Conservation (phyloP, 2,888 invertebrate species). For the Drosophila diplacantha region DNA sequence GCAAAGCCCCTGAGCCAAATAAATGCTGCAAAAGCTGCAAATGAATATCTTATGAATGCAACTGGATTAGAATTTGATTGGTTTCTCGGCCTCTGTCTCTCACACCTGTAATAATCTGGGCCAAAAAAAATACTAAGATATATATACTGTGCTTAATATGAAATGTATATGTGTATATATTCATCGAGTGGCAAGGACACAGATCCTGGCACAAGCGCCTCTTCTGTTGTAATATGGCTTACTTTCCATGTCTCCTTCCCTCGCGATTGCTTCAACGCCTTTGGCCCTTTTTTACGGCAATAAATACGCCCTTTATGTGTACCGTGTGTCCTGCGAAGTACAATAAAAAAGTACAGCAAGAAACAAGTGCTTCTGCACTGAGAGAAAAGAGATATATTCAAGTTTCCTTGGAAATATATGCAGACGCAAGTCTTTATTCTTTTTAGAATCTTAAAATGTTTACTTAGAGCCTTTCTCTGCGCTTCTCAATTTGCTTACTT, state of each 20-base stretch:
- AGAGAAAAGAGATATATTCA: background rate
- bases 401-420: background rate
- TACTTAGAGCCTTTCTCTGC: background rate
- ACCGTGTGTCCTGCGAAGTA: conserved; percentile 35
- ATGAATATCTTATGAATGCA: conserved; percentile 27
- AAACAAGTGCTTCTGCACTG: conserved; percentile 8
- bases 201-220: conserved; percentile 13
- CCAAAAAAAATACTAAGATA: background rate
- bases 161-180: background rate
- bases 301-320: conserved; percentile 35
- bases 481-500: background rate
- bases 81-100: background rate
- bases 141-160: background rate
- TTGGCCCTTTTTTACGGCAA: conserved; percentile 24
- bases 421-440: background rate
- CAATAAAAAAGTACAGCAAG: conserved; percentile 27
- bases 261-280: conserved; percentile 24
- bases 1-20: conserved; percentile 14
- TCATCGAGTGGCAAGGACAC: conserved; percentile 3
- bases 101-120: conserved; percentile 1
- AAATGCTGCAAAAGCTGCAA: conserved; percentile 14
- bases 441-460: background rate
- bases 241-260: conserved; percentile 3
- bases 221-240: conserved; percentile 5
- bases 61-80: conserved; percentile 34